Conservation (phyloP, 2,797 vertebrate genomes). For the Chelonia mydas region DNA sequence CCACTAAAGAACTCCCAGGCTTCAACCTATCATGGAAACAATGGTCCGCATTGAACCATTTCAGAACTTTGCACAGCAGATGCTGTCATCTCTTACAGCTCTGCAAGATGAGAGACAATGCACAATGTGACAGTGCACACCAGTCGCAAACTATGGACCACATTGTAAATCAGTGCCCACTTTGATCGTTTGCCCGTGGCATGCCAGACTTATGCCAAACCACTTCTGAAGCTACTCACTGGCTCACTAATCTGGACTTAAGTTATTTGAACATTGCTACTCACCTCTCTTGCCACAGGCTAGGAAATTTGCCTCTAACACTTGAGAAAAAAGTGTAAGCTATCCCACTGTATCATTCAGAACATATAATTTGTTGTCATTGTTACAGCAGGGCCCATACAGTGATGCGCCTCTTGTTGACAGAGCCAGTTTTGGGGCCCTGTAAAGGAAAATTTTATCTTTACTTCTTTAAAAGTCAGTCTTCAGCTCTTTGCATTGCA, state of each 20-base stretch:
- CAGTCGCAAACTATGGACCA: neutral
- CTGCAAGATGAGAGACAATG: neutral
- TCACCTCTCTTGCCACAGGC: neutral
- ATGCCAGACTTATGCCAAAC: neutral
- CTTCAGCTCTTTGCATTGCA: neutral
- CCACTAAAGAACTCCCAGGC: neutral
- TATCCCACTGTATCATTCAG: neutral
- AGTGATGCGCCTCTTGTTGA: neutral
- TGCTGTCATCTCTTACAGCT: neutral
- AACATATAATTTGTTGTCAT: neutral
- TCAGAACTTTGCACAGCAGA: neutral
- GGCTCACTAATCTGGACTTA: neutral
- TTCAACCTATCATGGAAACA: neutral
- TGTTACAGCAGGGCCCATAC: neutral
- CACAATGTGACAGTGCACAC: neutral
- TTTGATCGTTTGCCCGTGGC: neutral
- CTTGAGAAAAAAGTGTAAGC: neutral
- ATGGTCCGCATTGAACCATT: neutral
- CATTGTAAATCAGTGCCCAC: neutral
- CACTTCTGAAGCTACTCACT: neutral
- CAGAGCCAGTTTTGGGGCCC: neutral
- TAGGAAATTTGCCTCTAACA: neutral
- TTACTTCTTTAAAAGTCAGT: neutral
- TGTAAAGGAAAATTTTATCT: neutral
- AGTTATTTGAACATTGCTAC: neutral